These are phyloP conservation scores for Pegoplata infirma DNA, from an alignment of 2,888 invertebrate species.

Conservation along the genomic window DNA sequence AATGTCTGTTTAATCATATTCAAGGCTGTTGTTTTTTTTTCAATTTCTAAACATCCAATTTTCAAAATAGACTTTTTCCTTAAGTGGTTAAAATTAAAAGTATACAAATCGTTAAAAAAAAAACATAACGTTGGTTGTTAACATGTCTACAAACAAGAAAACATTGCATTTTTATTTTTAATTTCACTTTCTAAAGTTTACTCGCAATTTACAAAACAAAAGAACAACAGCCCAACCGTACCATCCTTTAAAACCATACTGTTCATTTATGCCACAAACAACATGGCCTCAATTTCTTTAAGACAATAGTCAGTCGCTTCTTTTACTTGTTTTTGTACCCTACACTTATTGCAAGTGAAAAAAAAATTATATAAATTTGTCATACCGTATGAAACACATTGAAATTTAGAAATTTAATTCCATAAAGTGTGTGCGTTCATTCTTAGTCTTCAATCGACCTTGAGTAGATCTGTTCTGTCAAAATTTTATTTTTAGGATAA, in stretches of 20 bases:
- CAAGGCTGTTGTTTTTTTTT: not conserved
- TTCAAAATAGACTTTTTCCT: not conserved
- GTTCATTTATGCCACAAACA: not conserved
- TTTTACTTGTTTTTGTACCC: slow-evolving; percentile 63
- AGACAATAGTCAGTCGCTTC: slow-evolving; percentile 67
- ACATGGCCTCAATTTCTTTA: slow-evolving; percentile 31
- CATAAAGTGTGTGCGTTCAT: too few species aligned
- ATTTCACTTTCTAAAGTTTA: slow-evolving; percentile 17
- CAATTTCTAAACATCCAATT: not conserved
- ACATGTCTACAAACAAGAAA: slow-evolving; percentile 15
- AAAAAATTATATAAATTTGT: too few species aligned
- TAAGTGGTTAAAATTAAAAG: not conserved
- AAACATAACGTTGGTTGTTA: too few species aligned
- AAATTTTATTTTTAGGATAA: too few species aligned
- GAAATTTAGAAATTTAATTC: too few species aligned
- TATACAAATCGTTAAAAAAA: not conserved
- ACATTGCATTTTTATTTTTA: not conserved
- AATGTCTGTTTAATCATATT: too few species aligned
- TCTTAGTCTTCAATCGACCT: too few species aligned
- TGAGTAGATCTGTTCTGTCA: too few species aligned
- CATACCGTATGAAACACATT: too few species aligned
- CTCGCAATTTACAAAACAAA: slow-evolving; percentile 39
- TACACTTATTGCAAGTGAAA: too few species aligned
- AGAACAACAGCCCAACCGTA: slow-evolving; percentile 16
- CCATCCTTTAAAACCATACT: not conserved